Base-by-base conservation (phyloP, 2,888 invertebrate species). In the Plutella xylostella region DNA sequence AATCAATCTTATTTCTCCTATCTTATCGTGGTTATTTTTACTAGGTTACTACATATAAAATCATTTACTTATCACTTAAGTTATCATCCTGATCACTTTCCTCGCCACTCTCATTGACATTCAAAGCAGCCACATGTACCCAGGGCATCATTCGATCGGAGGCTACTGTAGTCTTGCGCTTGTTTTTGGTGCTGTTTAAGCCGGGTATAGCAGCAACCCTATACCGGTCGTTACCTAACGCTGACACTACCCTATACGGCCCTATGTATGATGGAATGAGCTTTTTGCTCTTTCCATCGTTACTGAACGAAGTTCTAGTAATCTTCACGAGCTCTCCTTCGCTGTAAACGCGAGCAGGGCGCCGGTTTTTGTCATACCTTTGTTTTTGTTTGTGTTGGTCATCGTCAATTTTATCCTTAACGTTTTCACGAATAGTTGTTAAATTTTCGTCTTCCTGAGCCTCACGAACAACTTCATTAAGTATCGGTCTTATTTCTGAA, bases 191-290 rank as follows among this genome's bases (percentile, higher is more conserved):
- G 19, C 45, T 31, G 28, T 31, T 46, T n/a, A 48, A 44, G 14
- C 48, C 48, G 11, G 48, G 44, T 22, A 48, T 40, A 4, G 46
- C 18, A 4, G 46, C 19, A 11, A 48, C 15, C 18, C 42, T 46
- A 17, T 48, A 48, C 12, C 48, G 34, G 39, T 48, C 48, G 9
- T 48, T 33, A n/a, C 48, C 48, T n/a, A 48, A 35, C 7, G 39
- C 46, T 37, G 33, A 38, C 11, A 18, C 34, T 7, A 46, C 44
- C 3, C 46, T 28, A 18, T 44, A 46, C 14, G 46, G 48, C 7
- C 48, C 48, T 19, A 44, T 30, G 28, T 42, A 46, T 14, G 48
- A 31, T 11, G 46, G 44, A 21, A 38, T 12, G 12, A 48, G 46
- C n/a, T 39, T 45, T n/a, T 38, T 45, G 31, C 17, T 39, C 33